Base-by-base conservation (phyloP, 2,797 vertebrate species). In the Florisuga fusca region DNA sequence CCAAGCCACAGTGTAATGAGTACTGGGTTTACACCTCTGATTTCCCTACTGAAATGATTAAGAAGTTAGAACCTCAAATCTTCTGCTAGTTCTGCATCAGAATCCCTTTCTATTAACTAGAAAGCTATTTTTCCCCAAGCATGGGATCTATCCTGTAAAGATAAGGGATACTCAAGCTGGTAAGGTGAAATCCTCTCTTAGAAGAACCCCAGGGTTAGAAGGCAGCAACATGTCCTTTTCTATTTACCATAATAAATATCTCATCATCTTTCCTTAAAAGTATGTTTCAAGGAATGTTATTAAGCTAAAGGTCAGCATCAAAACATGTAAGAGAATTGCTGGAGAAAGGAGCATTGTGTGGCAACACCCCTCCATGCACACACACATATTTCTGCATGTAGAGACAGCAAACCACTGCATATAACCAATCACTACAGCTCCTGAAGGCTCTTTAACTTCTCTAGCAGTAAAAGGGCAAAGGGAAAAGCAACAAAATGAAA, bases 11-110 rank as follows among this genome's bases (percentile, higher is more conserved):
- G 29, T 33, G 53, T 72, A 83, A 76, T 22, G 59, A 83, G 45
- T 18, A 38, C 41, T 83, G 18, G 26, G 46, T 73, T 89, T 83
- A 86, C 25, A 43, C 19, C 26, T 26, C 36, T n/a, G 29, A 61
- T 21, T 25, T 83, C 81, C 46, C 81, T 55, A 6, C 46, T 76
- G 77, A 72, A 94, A 80, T 72, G 34, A 72, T 76, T 41, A 76
- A 18, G 16, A 72, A 79, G 50, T 16, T 2, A 68, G 51, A 61
- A 59, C 51, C 26, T 77, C 51, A 33, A 59, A 34, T n/a, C 19
- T 72, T 85, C 59, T 21, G 33, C 55, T 46, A 57, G 68, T 53
- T 88, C 77, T 53, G 59, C 64, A 84, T 43, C 36, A 48, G 46
- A 51, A 86, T 61, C 46, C 26, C 48, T 83, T 79, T 33, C 41